Evolutionary conservation across 2,797 vertebrate genomes (phyloP), one percentile per base, ranked within the genome.

Genomic region (Lagocephalus sceleratus): DNA sequence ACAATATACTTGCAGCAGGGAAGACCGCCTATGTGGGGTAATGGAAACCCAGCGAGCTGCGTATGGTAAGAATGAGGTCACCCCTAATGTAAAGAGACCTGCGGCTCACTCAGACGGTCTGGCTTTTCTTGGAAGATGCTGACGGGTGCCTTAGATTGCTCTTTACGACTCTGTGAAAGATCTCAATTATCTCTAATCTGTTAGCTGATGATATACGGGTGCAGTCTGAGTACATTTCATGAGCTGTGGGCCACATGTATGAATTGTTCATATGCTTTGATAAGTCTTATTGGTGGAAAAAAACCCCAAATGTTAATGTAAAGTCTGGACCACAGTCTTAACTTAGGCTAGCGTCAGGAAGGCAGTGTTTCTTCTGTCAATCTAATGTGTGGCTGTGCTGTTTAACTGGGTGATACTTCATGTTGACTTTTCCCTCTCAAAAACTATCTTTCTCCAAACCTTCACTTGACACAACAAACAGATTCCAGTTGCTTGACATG

Each of bases 1-100:
- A 54, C 39, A 60, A 19, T 66, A 41, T 51, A 51, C 55, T 65
- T 65, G 52, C 39, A 57, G 54, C 25, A 40, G 22, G 44, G 53
- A 47, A 23, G 52, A 64, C 55, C 14, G 11, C 20, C 6, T 57
- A 66, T 68, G 60, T 52, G 22, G 47, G 57, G 60, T 71, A 76
- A 78, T 82, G 83, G 76, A 82, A 86, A 84, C 62, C 69, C 60
- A 71, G 60, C 79, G 76, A 75, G 76, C 62, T 73, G 75, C 75
- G 60, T 65, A 25, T 75, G 75, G 76, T 62, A 72, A 79, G 67
- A 79, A 84, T 87, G 81, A 85, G 78, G 75, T 88, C 75, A 86
- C 59, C 55, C 53, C 47, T 81, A 83, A 89, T 83, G 84, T 82
- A 87, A 81, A 85, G 85, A 84, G 69, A 75, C 63, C 56, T 66